These are phyloP conservation scores for Sakesphorus luctuosus DNA, from an alignment of 2,113 vertebrate species.

Conservation along the genomic window DNA sequence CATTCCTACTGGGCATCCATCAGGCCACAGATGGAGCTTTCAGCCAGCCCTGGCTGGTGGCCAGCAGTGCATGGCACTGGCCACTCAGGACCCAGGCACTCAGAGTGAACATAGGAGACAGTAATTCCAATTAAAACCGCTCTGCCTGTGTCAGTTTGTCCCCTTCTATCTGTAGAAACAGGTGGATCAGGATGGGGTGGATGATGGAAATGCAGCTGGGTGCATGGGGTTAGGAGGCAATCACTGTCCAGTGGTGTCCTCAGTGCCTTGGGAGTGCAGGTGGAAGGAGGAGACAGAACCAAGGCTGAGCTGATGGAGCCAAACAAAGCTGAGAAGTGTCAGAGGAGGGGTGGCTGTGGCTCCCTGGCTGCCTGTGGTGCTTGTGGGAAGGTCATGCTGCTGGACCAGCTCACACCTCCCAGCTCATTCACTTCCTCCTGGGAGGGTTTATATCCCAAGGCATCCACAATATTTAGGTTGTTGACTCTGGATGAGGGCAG, in stretches of 20 bases:
- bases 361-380: neutral
- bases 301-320: neutral
- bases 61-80: neutral
- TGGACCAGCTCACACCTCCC: neutral
- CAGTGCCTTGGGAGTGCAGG: neutral
- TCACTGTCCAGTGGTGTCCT: neutral
- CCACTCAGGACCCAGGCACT: neutral
- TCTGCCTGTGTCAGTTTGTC: neutral
- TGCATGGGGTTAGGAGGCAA: neutral
- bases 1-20: neutral
- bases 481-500: neutral
- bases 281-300: neutral
- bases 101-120: neutral
- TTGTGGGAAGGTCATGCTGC: neutral
- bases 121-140: neutral
- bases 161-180: neutral
- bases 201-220: neutral
- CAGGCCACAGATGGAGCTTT: neutral
- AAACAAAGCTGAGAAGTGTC: neutral
- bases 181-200: neutral
- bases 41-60: neutral
- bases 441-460: neutral
- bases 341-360: accelerated
- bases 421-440: neutral
- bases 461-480: accelerated